These are phyloP conservation scores for Gymnocypris eckloni DNA, from an alignment of 2,797 vertebrate species.

Conservation along the genomic window DNA sequence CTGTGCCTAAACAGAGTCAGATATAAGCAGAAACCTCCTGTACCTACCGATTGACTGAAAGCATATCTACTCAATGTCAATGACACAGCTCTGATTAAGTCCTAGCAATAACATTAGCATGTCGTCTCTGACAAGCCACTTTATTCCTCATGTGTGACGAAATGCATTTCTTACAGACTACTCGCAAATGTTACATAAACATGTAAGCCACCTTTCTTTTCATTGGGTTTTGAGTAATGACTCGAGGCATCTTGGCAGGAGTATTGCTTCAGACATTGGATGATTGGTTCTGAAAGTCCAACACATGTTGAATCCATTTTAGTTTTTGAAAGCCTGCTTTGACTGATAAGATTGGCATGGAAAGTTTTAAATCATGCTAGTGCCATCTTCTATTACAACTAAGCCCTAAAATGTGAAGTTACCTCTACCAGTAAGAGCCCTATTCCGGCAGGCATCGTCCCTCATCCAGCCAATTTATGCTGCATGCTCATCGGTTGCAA, in stretches of 20 bases:
- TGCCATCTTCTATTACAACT: conserved; percentile 58
- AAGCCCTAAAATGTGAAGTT: conserved; percentile 39
- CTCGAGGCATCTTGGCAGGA: conserved; percentile 48
- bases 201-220: conserved; percentile 31
- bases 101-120: conserved; percentile 14
- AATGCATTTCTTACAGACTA: conserved; percentile 29
- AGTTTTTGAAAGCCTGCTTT: conserved; percentile 53
- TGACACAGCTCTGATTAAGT: not conserved
- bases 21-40: conserved; percentile 6
- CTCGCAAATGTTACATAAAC: conserved; percentile 27
- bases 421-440: conserved; percentile 24
- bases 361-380: conserved; percentile 48
- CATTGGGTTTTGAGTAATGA: conserved; percentile 31
- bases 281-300: conserved; percentile 51
- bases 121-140: conserved; percentile 31
- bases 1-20: conserved; percentile 40
- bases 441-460: not conserved
- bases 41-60: conserved; percentile 25
- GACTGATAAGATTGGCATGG: conserved; percentile 56
- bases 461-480: conserved; percentile 34
- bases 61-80: conserved; percentile 14
- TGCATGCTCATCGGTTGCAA: not conserved
- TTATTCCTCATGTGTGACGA: conserved; percentile 32
- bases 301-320: conserved; percentile 48
- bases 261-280: conserved; percentile 46